phyloP scores from a whole-genome alignment of 2,113 vertebrate genomes.

The Mola mola region DNA sequence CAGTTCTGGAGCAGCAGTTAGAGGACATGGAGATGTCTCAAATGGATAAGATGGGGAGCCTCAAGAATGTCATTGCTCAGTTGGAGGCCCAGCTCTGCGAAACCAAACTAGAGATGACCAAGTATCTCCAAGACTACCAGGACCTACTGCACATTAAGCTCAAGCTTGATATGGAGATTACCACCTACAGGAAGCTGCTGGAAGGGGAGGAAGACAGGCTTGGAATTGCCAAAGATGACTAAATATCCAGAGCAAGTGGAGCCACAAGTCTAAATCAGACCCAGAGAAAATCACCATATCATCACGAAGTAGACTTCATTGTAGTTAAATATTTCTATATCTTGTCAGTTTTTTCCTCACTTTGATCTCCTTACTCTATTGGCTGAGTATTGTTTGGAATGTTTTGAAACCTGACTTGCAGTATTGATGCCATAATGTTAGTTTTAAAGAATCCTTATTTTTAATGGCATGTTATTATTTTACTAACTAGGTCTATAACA shows the following conservation, averaged over 20 bases:
- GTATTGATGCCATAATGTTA: too few relatives aligned
- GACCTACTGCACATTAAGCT: conserved; percentile 84
- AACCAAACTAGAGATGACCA: conserved; percentile 80
- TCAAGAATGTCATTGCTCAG: conserved; percentile 77
- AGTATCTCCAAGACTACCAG: conserved; percentile 75
- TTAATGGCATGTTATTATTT: too few relatives aligned
- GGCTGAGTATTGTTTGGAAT: not conserved
- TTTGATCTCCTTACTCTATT: not conserved
- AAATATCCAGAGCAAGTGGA: conserved; percentile 25
- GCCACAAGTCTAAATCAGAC: conserved; percentile 12
- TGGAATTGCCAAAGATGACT: conserved; percentile 71
- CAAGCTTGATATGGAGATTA: conserved; percentile 84
- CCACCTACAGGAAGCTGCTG: conserved; percentile 85
- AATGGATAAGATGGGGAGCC: conserved; percentile 70
- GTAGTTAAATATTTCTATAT: conserved; percentile 1
- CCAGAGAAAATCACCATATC: conserved; percentile 19
- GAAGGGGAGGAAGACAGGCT: conserved; percentile 83
- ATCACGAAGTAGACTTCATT: too few relatives aligned
- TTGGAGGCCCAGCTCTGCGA: conserved; percentile 82
- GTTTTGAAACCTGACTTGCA: too few relatives aligned
- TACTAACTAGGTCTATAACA: too few relatives aligned
- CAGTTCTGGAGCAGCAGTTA: conserved; percentile 80
- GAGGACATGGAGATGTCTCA: conserved; percentile 82
- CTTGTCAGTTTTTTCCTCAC: not conserved
- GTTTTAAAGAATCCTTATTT: too few relatives aligned